Evolutionary conservation across 2,888 invertebrate genomes (phyloP), one percentile per base, ranked within the genome.

Genomic region (Aquatica leii): DNA sequence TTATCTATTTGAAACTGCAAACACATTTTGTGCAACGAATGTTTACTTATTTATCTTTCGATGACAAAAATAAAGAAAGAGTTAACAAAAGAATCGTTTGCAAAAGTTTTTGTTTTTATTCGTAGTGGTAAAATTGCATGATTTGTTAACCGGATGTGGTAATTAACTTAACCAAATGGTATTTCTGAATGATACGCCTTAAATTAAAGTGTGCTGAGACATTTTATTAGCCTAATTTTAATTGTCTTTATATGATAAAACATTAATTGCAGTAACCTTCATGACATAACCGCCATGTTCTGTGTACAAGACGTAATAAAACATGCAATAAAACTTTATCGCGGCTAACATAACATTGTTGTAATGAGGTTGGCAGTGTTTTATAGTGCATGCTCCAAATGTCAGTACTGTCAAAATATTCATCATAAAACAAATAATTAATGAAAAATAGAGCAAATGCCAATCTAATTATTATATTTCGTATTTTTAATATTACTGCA

Each of bases 91-190:
- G 24, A 24, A 4, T 24, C 40, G 40, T 40, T 40, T 40, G 40
- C 40, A 2, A 9, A 14, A 40, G 12, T 14, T 14, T 40, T 40
- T 40, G 40, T 40, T 14, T 6, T 34, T 3, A n/a, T 40, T 9
- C 40, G 12, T 3, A 2, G 24, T 24, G 24, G 24, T 6, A 24
- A 24, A 24, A 24, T 24, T 24, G 24, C 24, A 24, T 24, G 24
- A 24, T 62, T 65, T 51, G 58, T 48, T 56, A 66, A 63, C 70
- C 70, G 73, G 73, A 73, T 72, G 73, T 66, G 72, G 72, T 71
- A 71, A 72, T 73, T 72, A 72, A 71, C 64, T 70, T 71, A 71
- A 65, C 66, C 65, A 69, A 72, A 70, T 70, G 70, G 69, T 69
- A 69, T 71, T 72, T 68, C 67, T 68, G 67, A 65, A 69, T 62